Evolutionary conservation across 2,888 invertebrate species (phyloP).

Genomic region (Mesorhabditis belari): DNA sequence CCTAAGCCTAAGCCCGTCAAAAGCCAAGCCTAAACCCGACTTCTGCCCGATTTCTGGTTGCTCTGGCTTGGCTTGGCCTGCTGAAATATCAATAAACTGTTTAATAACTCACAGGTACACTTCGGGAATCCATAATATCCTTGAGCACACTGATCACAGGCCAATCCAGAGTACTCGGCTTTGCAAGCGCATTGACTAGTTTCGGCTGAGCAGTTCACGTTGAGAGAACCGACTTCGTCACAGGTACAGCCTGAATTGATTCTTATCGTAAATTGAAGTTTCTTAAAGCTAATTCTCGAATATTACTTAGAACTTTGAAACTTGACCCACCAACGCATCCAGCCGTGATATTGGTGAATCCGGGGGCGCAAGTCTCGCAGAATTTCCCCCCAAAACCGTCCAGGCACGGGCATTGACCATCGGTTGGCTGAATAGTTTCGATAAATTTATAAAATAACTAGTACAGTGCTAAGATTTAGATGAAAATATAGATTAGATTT

Average conservation of each 20-base stretch:
- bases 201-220: slow-evolving; percentile 71
- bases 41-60: too few relatives aligned
- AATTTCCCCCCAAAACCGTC: slow-evolving; percentile 79
- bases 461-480: neutral
- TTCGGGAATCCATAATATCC: slow-evolving; percentile 69
- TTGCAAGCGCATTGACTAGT: slow-evolving; percentile 86
- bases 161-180: slow-evolving; percentile 76
- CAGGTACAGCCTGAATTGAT: slow-evolving; percentile 68
- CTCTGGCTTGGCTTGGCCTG: neutral
- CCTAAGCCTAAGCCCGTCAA: neutral
- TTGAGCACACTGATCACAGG: slow-evolving; percentile 81
- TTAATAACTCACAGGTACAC: slow-evolving; percentile 57
- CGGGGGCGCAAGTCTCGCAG: slow-evolving; percentile 83
- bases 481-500: neutral
- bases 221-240: slow-evolving; percentile 71
- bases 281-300: neutral
- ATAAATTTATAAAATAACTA: neutral
- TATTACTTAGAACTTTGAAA: neutral
- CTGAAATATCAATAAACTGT: slow-evolving; percentile 4
- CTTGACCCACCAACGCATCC: slow-evolving; percentile 63
- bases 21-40: neutral
- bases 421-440: slow-evolving; percentile 25
- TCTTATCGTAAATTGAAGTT: neutral
- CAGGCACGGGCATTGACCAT: slow-evolving; percentile 82
- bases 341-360: slow-evolving; percentile 80